phyloP scores from a whole-genome alignment of 2,797 vertebrate genomes.

The Leucoraja ocellata region DNA sequence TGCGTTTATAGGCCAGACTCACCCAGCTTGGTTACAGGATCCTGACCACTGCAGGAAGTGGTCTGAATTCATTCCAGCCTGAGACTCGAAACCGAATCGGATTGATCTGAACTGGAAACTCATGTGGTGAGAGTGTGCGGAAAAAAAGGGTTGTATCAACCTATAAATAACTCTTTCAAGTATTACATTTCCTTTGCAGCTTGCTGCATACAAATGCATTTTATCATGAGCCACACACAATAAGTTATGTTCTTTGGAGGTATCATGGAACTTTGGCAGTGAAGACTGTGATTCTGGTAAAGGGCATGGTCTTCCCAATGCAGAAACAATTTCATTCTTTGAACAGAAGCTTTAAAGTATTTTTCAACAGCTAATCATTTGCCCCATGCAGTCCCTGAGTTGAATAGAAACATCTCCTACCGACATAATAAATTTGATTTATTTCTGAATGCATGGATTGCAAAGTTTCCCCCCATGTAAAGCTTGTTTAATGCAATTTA shows the following conservation, averaged over 20 bases:
- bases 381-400: not conserved
- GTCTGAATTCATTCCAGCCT: conserved; percentile 50
- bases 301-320: not conserved
- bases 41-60: conserved; percentile 38
- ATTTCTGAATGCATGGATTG: conserved; percentile 11
- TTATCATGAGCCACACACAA: not conserved
- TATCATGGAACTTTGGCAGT: not conserved
- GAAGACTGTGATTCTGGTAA: conserved; percentile 33
- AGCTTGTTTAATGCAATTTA: conserved; percentile 5
- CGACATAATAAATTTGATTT: conserved; percentile 21
- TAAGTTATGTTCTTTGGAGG: not conserved
- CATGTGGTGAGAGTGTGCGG: conserved; percentile 62
- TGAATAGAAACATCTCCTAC: not conserved
- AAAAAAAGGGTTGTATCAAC: conserved; percentile 52
- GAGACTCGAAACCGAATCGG: conserved; percentile 54
- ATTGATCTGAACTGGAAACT: conserved; percentile 57
- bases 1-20: not conserved
- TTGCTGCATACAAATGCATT: not conserved
- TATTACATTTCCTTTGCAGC: conserved; percentile 38
- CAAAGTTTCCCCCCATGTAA: not conserved
- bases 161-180: conserved; percentile 58
- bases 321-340: not conserved
- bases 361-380: not conserved
- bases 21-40: conserved; percentile 34
- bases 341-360: not conserved